Conservation (phyloP, 2,797 vertebrate genomes). For the Oreochromis mossambicus region DNA sequence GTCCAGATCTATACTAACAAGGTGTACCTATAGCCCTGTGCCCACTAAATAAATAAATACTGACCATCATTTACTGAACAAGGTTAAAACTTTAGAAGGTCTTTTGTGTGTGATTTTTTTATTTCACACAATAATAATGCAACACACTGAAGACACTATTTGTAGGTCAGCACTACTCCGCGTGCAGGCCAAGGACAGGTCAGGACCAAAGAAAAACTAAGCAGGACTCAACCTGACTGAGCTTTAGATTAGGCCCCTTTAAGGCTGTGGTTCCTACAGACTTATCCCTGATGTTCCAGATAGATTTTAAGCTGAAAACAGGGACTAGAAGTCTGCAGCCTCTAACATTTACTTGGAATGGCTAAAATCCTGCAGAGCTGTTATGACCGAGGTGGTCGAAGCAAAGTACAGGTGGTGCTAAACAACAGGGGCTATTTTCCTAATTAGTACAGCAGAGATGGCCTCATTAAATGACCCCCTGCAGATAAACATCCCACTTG, state of each 20-base stretch:
- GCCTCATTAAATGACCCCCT: slow-evolving; percentile 37
- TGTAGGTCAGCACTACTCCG: neutral
- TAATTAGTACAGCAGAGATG: slow-evolving; percentile 27
- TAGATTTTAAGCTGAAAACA: neutral
- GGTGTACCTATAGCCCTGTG: rapidly evolving
- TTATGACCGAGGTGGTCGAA: neutral
- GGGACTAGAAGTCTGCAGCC: neutral
- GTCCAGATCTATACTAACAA: neutral
- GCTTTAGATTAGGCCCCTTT: neutral
- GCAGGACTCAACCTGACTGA: neutral
- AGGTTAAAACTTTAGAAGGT: neutral
- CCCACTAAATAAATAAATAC: neutral
- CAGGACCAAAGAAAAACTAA: neutral
- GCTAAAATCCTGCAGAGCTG: neutral
- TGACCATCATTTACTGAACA: neutral
- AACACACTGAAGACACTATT: neutral
- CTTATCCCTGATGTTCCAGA: neutral
- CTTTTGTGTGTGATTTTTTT: neutral
- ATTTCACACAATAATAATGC: neutral
- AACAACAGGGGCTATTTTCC: slow-evolving; percentile 12
- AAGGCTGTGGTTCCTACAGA: neutral
- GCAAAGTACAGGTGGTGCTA: slow-evolving; percentile 4
- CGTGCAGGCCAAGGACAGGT: neutral
- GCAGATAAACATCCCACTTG: slow-evolving; percentile 31
- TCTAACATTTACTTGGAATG: neutral